Evolutionary conservation across 1,140 invertebrate genomes (phyloP).

Genomic region (Lepidurus packardi): DNA sequence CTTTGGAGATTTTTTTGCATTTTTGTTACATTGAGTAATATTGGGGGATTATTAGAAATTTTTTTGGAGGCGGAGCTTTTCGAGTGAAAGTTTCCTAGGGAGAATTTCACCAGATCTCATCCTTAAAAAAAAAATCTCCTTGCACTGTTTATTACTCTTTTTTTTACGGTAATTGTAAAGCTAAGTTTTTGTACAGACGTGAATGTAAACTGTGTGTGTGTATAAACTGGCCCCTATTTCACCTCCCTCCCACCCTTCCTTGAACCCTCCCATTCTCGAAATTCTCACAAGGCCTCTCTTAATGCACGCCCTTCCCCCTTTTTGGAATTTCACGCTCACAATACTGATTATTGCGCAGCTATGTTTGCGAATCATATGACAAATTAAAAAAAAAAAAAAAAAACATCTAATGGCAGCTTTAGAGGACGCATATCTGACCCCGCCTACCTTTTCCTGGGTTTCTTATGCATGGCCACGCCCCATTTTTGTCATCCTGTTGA

Average conservation of each 20-base stretch:
- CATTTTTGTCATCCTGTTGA: conserved; percentile 15
- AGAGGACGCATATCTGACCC: conserved; percentile 13
- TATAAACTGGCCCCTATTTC: not conserved
- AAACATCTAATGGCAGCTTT: not conserved
- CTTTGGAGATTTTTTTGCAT: not conserved
- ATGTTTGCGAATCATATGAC: not conserved
- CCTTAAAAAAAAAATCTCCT: not conserved
- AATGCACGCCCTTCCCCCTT: not conserved
- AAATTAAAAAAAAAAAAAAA: not conserved
- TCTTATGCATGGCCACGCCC: conserved; percentile 5
- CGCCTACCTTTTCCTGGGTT: not conserved
- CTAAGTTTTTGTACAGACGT: conserved; percentile 13
- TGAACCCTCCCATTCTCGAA: not conserved
- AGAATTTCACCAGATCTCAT: conserved; percentile 18
- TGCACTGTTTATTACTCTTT: conserved; percentile 4
- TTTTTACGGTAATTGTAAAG: conserved; percentile 8
- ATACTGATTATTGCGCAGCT: not conserved
- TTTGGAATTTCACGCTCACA: not conserved
- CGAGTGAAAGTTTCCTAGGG: not conserved
- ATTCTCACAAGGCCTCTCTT: conserved; percentile 1
- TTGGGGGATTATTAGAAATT: not conserved
- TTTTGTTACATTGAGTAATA: not conserved
- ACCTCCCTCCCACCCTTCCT: not conserved
- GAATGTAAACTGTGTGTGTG: not conserved
- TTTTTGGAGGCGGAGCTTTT: not conserved